A percentile compares a stretch with the other conserved stretches of the same genome.
phyloP scores from a whole-genome alignment of 1,140 invertebrate species.

The Hyles euphorbiae region DNA sequence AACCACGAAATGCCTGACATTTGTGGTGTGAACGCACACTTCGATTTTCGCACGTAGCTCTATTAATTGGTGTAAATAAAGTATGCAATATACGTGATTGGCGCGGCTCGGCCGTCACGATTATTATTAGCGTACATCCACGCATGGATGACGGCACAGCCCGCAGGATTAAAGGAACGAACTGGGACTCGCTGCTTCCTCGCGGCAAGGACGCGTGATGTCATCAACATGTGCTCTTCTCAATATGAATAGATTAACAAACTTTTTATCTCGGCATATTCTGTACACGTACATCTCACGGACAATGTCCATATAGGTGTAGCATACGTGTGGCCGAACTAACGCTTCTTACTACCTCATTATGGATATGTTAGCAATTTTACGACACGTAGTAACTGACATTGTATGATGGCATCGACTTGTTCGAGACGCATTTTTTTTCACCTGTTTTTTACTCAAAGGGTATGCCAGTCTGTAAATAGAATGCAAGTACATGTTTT shows the following conservation, averaged over 20 bases:
- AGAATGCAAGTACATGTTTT: no score
- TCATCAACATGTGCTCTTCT: conserved; percentile 48
- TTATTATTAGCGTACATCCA: conserved; percentile 46
- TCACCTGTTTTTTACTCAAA: no score
- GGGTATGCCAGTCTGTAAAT: no score
- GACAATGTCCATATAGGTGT: conserved; percentile 34
- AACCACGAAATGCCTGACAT: no score
- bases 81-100: conserved; percentile 15
- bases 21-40: no score
- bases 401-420: no score
- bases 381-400: no score
- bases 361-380: neutral
- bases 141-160: conserved; percentile 48
- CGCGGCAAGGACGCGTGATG: conserved; percentile 67
- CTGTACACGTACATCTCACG: conserved; percentile 47
- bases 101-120: conserved; percentile 17
- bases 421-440: no score
- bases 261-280: conserved; percentile 46
- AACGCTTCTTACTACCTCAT: neutral
- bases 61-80: neutral
- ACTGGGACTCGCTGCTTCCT: conserved; percentile 65
- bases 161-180: conserved; percentile 56
- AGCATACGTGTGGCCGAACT: conserved; percentile 1
- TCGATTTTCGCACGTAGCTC: no score
- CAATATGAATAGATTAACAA: conserved; percentile 51